Evolutionary conservation across 2,797 vertebrate genomes (phyloP), one percentile per base, ranked within the genome.

Genomic region (Lepus townsendii): DNA sequence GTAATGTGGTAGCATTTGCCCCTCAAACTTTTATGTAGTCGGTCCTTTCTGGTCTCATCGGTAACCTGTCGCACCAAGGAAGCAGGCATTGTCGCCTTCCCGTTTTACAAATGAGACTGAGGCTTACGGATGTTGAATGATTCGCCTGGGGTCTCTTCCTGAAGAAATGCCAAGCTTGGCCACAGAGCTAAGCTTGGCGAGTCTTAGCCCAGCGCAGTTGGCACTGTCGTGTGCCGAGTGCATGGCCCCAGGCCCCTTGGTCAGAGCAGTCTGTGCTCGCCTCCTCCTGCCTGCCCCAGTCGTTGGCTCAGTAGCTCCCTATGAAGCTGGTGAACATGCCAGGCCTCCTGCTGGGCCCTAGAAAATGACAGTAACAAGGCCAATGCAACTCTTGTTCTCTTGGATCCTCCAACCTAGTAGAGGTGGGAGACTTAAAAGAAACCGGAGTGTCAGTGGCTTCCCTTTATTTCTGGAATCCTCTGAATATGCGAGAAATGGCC

Each of bases 61-160:
- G 12, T 30, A 78, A 14, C 71, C 30, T 38, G 13, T 27, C 82
- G 5, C 14, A 86, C 76, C n/a, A 62, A 80, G 32, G 27, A 65
- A 42, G 11, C 7, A 35, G 75, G 54, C 52, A 30, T 87, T 75
- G 1, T 75, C 69, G 32, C 1, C 16, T 10, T 13, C 30, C 42
- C 24, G 24, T 54, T 78, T 88, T 69, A 65, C 30, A 76, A 30
- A 84, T 73, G 38, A 92, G 77, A 50, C 30, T 73, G 66, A 95
- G 73, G 38, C 22, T 73, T 24, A 14, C 3, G 5, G 50, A 38
- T 22, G 24, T 38, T 50, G 68, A 72, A 7, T 35, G 47, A 80
- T 27, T 84, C 90, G 13, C 73, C 32, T 16, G 73, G 60, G 91
- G 20, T 88, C 73, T 52, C 47, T 89, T 75, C 66, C 47, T 60